Evolutionary conservation across 2,888 invertebrate species (phyloP), one percentile per base, ranked within the genome.

Genomic region (Epicampocera succincta): DNA sequence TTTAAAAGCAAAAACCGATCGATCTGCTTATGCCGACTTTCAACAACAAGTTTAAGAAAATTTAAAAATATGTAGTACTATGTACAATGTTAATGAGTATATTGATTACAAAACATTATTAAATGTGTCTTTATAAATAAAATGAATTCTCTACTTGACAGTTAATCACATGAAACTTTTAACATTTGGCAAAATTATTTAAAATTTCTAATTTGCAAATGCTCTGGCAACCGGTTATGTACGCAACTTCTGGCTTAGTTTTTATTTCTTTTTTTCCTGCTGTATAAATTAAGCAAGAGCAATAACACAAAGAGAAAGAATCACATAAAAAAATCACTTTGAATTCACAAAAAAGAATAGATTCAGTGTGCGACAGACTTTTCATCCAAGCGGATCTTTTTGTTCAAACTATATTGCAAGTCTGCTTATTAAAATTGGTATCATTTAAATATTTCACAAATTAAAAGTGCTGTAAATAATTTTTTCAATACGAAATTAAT

Each of bases 311-410:
- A 42, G 25, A 61, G 33, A 63, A 63, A 73, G 63, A 61, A 72
- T 52, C 38, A 46, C 60, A 58, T 40, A 72, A 44, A 52, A 42
- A 54, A 52, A 29, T 17, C 33, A 60, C 6, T 50, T 60, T 40
- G 1, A 11, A 21, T 38, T 69, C 48, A 60, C 4, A 40, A 60
- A 42, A 44, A 46, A 15, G 25, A 21, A 38, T 19, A 38, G 54
- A 33, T 19, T 73, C 46, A 73, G 73, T 73, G 15, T 38, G 46
- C 38, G 15, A 54, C 38, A 38, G 60, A 73, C 73, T 63, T 44
- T 15, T 46, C 21, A 54, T 8, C 54, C 46, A 63, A 73, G 21
- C 73, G 44, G 63, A 54, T 15, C 73, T 73, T 54, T 5, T 46
- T 44, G 42, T 4, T 72, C 19, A 61, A 61, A 3, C 0, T 29